Evolutionary conservation across 2,888 invertebrate genomes (phyloP).

Genomic region (Diadromus collaris): DNA sequence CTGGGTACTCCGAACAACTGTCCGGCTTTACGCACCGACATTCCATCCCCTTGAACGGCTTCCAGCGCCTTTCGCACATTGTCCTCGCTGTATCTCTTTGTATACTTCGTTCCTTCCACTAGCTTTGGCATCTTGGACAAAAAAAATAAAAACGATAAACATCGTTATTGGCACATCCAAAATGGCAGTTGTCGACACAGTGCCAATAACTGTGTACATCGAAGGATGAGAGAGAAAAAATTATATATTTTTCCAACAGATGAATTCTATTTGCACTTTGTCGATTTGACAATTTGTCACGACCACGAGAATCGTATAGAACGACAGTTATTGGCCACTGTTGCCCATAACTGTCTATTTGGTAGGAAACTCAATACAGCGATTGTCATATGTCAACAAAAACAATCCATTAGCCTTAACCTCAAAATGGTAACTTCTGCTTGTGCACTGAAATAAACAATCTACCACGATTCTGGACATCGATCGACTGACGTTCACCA

Average conservation of each 20-base stretch:
- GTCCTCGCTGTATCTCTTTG: slow-evolving; percentile 58
- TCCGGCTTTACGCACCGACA: slow-evolving; percentile 55
- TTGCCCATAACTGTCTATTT: slow-evolving; percentile 56
- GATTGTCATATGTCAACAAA: slow-evolving; percentile 60
- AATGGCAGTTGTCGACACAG: background rate
- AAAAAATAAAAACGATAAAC: background rate
- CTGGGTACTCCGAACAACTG: slow-evolving; percentile 57
- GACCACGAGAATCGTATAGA: background rate
- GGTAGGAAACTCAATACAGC: slow-evolving; percentile 42
- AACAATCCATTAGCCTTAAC: slow-evolving; percentile 50
- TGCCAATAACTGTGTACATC: slow-evolving; percentile 41
- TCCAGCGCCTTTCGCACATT: slow-evolving; percentile 55
- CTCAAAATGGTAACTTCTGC: slow-evolving; percentile 35
- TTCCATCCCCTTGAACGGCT: slow-evolving; percentile 53
- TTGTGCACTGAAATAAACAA: background rate
- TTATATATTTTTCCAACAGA: background rate
- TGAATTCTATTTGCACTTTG: background rate
- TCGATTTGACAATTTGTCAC: background rate
- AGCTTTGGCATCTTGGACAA: slow-evolving; percentile 56
- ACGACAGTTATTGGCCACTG: slow-evolving; percentile 54
- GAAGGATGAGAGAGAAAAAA: background rate
- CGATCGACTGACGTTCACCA: background rate
- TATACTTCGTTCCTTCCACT: slow-evolving; percentile 58
- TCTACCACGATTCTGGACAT: background rate
- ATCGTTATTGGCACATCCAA: background rate